These are phyloP conservation scores for Enhydra lutris DNA, from an alignment of 2,113 vertebrate species.

Conservation along the genomic window DNA sequence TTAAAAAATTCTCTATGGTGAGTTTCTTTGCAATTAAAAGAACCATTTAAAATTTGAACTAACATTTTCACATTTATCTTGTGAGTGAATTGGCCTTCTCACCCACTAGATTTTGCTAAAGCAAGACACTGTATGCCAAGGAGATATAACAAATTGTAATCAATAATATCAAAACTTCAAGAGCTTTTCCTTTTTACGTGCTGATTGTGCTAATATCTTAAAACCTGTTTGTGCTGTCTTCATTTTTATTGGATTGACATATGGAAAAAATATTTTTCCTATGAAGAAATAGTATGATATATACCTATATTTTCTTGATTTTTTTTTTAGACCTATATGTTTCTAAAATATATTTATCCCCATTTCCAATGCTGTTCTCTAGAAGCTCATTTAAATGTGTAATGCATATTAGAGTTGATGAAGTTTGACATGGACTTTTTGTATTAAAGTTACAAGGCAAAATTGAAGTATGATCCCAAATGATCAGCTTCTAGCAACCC, in stretches of 20 bases:
- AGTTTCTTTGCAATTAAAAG: slow-evolving; percentile 41
- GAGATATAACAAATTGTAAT: background rate
- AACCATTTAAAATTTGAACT: slow-evolving; percentile 1
- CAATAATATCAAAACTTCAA: slow-evolving; percentile 5
- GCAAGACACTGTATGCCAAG: background rate
- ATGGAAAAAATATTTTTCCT: background rate
- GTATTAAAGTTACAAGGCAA: background rate
- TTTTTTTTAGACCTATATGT: background rate
- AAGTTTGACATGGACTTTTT: background rate
- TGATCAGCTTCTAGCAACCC: background rate
- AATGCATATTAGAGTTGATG: background rate
- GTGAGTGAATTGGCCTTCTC: background rate
- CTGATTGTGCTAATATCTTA: background rate
- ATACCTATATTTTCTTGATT: background rate
- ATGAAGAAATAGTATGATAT: background rate
- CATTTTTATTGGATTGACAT: background rate
- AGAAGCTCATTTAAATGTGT: background rate
- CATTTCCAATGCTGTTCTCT: background rate
- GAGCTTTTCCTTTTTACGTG: background rate
- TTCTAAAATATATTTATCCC: background rate
- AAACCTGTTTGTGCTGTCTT: background rate
- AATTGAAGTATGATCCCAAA: background rate
- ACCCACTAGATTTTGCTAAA: background rate
- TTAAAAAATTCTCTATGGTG: slow-evolving; percentile 30
- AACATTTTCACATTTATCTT: slow-evolving; percentile 16